A percentile compares a stretch with the other conserved stretches of the same genome.
Conservation (phyloP, 2,113 vertebrate genomes). For the Macroglossus sobrinus region DNA sequence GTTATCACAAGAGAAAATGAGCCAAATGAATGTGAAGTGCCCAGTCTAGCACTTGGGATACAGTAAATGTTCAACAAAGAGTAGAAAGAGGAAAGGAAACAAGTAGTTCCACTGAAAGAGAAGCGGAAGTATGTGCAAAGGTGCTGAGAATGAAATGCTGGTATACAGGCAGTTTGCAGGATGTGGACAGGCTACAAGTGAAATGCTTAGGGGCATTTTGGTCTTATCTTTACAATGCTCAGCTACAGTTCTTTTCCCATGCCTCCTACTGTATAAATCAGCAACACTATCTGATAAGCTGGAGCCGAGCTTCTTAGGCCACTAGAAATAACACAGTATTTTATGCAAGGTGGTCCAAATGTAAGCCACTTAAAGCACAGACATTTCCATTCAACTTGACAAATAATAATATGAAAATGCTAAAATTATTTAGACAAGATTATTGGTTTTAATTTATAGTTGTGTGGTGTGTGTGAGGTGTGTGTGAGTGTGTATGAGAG, state of each 20-base stretch:
- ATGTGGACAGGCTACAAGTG: not conserved
- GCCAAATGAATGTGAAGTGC: not conserved
- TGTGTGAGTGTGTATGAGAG: not conserved
- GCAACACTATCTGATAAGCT: not conserved
- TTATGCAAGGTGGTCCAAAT: not conserved
- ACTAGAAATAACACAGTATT: not conserved
- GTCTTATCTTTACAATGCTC: not conserved
- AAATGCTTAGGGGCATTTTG: not conserved
- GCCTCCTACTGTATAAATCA: not conserved
- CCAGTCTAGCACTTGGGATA: not conserved
- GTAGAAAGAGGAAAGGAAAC: not conserved
- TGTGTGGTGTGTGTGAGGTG: not conserved
- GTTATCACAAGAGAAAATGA: not conserved
- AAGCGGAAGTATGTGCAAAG: not conserved
- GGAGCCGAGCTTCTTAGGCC: not conserved
- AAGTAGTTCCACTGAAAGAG: not conserved
- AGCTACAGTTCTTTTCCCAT: not conserved
- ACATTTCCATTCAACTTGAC: not conserved
- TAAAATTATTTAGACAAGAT: not conserved
- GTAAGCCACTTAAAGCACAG: not conserved
- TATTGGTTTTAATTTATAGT: not conserved
- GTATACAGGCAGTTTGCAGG: not conserved
- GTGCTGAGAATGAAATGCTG: not conserved
- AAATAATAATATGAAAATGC: not conserved
- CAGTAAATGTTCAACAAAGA: not conserved